Percentiles rank a stretch among this genome's conserved stretches.
phyloP scores from a whole-genome alignment of 2,113 vertebrate species.

The Caranx melampygus region DNA sequence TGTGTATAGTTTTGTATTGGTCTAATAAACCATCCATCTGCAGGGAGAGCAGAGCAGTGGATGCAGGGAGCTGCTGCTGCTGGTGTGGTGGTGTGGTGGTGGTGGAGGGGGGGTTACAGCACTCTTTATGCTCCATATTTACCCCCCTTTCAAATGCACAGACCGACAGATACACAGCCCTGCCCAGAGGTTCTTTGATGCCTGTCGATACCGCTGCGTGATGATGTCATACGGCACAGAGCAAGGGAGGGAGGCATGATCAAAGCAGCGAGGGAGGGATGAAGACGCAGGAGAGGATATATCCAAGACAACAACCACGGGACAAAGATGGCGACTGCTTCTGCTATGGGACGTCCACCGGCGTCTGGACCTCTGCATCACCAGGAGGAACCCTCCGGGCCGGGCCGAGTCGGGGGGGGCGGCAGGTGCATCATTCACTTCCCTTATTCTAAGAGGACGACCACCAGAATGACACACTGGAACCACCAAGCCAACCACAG shows the following conservation, averaged over 20 bases:
- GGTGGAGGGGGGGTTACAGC: conserved; percentile 48
- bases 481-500: conserved; percentile 61
- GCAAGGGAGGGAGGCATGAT: conserved; percentile 79
- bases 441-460: conserved; percentile 59
- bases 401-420: not conserved
- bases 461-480: conserved; percentile 56
- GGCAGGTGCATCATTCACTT: conserved; percentile 4
- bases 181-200: conserved; percentile 77
- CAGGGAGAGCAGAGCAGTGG: conserved; percentile 62
- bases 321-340: conserved; percentile 82
- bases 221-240: conserved; percentile 82
- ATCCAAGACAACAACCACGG: conserved; percentile 81
- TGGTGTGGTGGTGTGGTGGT: not conserved
- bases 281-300: conserved; percentile 78
- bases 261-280: conserved; percentile 79
- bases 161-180: conserved; percentile 68
- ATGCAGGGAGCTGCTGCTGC: conserved; percentile 29
- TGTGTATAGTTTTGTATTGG: conserved; percentile 70
- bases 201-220: conserved; percentile 80
- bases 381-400: conserved; percentile 34
- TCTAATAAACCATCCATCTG: conserved; percentile 75
- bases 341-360: conserved; percentile 74
- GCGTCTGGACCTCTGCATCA: conserved; percentile 56
- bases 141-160: conserved; percentile 71
- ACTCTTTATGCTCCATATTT: conserved; percentile 73